Evolutionary conservation across 1,140 invertebrate genomes (phyloP).

Genomic region (Watersipora subatra): DNA sequence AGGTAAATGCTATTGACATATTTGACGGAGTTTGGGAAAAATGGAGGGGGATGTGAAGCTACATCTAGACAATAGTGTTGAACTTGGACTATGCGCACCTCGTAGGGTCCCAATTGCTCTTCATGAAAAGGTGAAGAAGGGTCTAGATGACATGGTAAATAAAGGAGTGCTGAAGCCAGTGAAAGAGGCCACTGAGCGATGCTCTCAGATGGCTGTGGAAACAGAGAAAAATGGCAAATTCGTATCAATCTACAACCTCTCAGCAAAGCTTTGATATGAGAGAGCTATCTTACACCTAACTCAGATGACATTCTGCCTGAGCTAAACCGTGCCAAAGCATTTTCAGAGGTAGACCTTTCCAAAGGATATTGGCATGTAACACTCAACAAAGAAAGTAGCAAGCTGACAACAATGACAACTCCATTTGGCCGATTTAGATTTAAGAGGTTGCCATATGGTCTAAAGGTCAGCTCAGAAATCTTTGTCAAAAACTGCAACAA

Average conservation of each 20-base stretch:
- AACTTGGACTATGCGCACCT: too few species aligned
- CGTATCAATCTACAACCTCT: constrained; percentile 17
- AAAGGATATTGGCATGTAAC: constrained; percentile 17
- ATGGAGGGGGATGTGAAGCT: too few species aligned
- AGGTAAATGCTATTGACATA: too few species aligned
- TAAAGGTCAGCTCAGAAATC: constrained; percentile 15
- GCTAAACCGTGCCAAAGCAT: constrained; percentile 14
- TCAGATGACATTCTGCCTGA: constrained; percentile 17
- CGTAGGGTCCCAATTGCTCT: too few species aligned
- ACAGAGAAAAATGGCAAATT: constrained; percentile 14
- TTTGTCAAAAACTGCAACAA: constrained; percentile 10
- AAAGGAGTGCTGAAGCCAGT: constrained; percentile 14
- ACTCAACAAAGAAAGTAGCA: constrained; percentile 15
- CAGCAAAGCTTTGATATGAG: constrained; percentile 14
- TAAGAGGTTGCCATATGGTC: constrained; percentile 35
- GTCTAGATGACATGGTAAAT: too few species aligned
- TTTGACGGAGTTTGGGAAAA: too few species aligned
- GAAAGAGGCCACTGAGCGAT: constrained; percentile 14
- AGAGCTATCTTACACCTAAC: constrained; percentile 14
- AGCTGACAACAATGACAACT: constrained; percentile 15
- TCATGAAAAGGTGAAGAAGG: too few species aligned
- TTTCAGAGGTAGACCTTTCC: constrained; percentile 16
- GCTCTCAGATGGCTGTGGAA: constrained; percentile 14
- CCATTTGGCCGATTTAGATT: constrained; percentile 24
- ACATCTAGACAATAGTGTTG: too few species aligned